Conservation (phyloP, 2,888 invertebrate genomes). For the Adineta ricciae region DNA sequence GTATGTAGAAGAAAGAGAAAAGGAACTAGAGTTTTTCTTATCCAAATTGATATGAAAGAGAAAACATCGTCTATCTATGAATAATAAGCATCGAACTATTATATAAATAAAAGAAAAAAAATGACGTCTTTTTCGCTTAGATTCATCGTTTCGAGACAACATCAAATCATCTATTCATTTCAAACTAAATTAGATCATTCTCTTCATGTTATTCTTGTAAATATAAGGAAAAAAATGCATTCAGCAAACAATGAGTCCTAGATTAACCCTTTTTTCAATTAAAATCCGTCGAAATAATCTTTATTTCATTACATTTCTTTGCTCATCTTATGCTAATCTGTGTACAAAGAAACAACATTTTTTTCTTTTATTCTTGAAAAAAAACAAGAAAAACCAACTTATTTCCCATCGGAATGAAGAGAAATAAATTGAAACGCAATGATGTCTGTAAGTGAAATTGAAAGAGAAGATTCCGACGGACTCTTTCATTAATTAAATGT, state of each 20-base stretch:
- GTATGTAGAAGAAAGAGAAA: background rate
- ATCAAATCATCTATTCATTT: background rate
- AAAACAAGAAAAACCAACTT: background rate
- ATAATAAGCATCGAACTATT: background rate
- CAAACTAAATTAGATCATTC: background rate
- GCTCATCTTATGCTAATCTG: background rate
- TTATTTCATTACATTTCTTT: background rate
- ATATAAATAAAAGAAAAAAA: background rate
- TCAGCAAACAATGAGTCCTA: background rate
- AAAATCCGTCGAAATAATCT: background rate
- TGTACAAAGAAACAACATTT: background rate
- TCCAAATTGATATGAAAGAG: background rate
- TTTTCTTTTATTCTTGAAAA: background rate
- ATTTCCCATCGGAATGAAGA: background rate
- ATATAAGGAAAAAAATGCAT: background rate
- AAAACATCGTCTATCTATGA: background rate
- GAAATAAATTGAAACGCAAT: background rate
- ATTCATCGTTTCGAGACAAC: background rate
- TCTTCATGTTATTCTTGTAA: too few relatives aligned
- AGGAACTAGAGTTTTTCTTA: background rate
- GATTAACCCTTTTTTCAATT: background rate
- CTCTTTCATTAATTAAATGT: background rate
- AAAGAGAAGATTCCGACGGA: background rate
- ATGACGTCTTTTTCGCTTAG: background rate
- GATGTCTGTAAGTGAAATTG: background rate